These are phyloP conservation scores for Polypedilum pembai DNA, from an alignment of 1,140 invertebrate genomes.

Conservation along the genomic window DNA sequence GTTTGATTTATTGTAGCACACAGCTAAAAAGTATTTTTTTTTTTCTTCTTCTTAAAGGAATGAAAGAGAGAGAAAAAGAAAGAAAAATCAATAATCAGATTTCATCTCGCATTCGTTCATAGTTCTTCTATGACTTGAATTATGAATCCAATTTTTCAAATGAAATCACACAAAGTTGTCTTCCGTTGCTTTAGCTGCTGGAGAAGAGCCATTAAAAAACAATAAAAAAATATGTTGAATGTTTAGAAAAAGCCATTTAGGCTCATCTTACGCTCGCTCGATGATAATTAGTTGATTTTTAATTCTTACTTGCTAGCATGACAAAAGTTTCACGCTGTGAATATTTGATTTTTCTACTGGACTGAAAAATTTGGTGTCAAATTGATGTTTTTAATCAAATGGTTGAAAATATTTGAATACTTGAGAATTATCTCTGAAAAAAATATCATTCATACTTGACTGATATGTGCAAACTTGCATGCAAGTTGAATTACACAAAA, in stretches of 20 bases:
- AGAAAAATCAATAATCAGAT: conserved; percentile 23
- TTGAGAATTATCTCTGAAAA: too few relatives aligned
- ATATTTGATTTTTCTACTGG: conserved; percentile 4
- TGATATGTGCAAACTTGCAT: too few relatives aligned
- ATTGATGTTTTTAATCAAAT: too few relatives aligned
- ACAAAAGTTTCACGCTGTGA: conserved; percentile 21
- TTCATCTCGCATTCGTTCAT: neutral
- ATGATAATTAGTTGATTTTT: conserved; percentile 20
- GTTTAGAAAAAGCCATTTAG: neutral
- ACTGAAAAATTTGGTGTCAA: too few relatives aligned
- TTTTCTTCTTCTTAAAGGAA: too few relatives aligned
- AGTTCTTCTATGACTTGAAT: neutral
- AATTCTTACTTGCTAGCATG: neutral
- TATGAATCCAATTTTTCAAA: conserved; percentile 22
- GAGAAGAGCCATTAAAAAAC: conserved; percentile 18
- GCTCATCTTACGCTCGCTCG: too few relatives aligned
- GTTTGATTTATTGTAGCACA: conserved; percentile 23
- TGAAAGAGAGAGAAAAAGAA: neutral
- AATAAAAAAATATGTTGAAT: conserved; percentile 8
- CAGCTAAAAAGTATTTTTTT: neutral
- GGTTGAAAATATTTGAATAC: too few relatives aligned
- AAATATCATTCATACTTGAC: too few relatives aligned
- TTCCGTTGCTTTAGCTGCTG: neutral
- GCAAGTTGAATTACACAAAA: too few relatives aligned
- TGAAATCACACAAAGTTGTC: neutral